Conservation (phyloP, 2,888 invertebrate species). For the Agrochola lychnidis region DNA sequence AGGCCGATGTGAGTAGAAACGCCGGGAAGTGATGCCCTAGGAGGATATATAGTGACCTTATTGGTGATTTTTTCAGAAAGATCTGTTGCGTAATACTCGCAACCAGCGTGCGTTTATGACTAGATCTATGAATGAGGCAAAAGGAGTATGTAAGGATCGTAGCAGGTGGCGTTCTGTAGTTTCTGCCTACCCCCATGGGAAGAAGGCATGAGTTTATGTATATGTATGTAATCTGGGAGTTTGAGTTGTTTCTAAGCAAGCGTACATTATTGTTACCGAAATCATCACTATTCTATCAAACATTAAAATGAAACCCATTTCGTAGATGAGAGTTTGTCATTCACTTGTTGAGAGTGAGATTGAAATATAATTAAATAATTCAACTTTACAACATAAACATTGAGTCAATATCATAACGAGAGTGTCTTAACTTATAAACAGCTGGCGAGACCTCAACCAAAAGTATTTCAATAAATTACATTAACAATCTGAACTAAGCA, state of each 20-base stretch:
- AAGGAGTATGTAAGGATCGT: too few species aligned
- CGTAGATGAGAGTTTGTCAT: background rate
- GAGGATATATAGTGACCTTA: too few species aligned
- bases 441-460: constrained; percentile 17
- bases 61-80: too few species aligned
- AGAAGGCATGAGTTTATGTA: too few species aligned
- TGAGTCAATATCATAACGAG: background rate
- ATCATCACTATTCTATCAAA: background rate
- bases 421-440: constrained; percentile 25
- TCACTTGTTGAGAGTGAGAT: background rate
- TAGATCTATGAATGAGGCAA: too few species aligned
- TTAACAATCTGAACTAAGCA: constrained; percentile 20
- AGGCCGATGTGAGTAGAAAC: too few species aligned
- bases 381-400: background rate
- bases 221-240: too few species aligned
- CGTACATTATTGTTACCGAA: background rate
- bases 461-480: constrained; percentile 33
- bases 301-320: background rate
- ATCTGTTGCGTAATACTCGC: too few species aligned
- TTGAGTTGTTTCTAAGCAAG: background rate
- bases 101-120: too few species aligned
- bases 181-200: too few species aligned
- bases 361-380: background rate
- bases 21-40: too few species aligned
- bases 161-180: too few species aligned